Evolutionary conservation across 2,888 invertebrate species (phyloP).

Genomic region (Uloborus plumipes): DNA sequence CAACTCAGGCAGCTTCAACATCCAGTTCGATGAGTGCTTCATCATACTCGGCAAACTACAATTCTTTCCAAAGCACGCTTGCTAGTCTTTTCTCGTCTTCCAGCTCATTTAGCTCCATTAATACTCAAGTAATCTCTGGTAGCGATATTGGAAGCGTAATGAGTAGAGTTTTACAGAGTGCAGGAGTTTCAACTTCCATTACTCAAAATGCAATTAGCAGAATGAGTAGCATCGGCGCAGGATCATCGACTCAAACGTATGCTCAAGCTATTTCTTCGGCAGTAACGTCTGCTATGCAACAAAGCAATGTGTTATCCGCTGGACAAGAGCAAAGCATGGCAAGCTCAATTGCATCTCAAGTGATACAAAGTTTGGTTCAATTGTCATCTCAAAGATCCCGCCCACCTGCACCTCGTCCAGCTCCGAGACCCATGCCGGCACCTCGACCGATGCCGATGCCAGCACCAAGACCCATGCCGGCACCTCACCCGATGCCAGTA

Average conservation of each 20-base stretch:
- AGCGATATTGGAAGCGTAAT: neutral
- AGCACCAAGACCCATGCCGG: no score
- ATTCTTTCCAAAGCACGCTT: conserved; percentile 6
- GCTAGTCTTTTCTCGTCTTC: neutral
- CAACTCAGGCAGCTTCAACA: neutral
- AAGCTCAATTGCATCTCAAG: neutral
- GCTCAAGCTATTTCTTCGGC: conserved; percentile 6
- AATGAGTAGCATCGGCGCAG: neutral
- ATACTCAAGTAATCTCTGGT: neutral
- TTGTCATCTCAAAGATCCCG: neutral
- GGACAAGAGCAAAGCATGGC: conserved; percentile 18
- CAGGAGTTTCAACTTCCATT: neutral
- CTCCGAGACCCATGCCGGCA: neutral
- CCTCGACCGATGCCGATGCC: neutral
- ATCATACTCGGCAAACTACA: neutral
- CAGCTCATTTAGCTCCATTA: neutral
- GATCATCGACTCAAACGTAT: neutral
- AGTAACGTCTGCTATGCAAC: neutral
- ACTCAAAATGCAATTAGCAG: no score
- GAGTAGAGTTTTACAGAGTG: neutral
- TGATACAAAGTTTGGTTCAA: neutral
- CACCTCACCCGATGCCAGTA: neutral
- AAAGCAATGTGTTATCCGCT: neutral
- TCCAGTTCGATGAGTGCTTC: neutral
- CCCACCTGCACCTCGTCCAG: neutral